Percentiles rank a stretch among this genome's conserved stretches.
phyloP scores from a whole-genome alignment of 2,113 vertebrate genomes.

The Pholis gunnellus region DNA sequence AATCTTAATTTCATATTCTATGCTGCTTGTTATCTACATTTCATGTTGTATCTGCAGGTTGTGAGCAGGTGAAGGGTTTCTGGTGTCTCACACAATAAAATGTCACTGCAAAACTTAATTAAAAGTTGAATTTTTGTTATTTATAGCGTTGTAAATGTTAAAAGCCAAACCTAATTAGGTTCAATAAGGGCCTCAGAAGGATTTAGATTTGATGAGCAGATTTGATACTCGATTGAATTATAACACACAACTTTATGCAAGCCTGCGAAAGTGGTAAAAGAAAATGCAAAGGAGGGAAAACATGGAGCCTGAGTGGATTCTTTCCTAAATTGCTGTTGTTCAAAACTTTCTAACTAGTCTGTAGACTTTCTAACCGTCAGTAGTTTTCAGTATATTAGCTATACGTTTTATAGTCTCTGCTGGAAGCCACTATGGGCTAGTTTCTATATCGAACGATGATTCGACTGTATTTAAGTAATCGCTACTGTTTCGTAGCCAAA shows the following conservation, averaged over 20 bases:
- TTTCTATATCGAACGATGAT: conserved; percentile 3
- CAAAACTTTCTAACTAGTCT: neutral
- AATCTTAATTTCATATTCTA: neutral
- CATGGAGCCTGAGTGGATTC: neutral
- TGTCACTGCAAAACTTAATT: neutral
- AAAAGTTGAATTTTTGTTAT: neutral
- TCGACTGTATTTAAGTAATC: conserved; percentile 29
- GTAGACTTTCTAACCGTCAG: neutral
- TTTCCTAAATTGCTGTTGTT: neutral
- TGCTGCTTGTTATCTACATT: neutral
- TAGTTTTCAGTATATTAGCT: conserved; percentile 8
- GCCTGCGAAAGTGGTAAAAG: neutral
- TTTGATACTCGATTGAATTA: neutral
- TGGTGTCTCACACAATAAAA: neutral
- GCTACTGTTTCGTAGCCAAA: conserved; percentile 14
- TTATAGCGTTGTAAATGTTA: neutral
- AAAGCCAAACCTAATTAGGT: neutral
- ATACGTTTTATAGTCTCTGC: neutral
- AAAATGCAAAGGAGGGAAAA: neutral
- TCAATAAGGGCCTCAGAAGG: neutral
- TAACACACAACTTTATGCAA: neutral
- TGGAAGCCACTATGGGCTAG: conserved; percentile 11
- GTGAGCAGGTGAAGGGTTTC: neutral
- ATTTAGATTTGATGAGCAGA: neutral
- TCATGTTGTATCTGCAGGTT: neutral